Evolutionary conservation across 2,113 vertebrate species (phyloP), one percentile per base, ranked within the genome.

Genomic region (Salvelinus alpinus): DNA sequence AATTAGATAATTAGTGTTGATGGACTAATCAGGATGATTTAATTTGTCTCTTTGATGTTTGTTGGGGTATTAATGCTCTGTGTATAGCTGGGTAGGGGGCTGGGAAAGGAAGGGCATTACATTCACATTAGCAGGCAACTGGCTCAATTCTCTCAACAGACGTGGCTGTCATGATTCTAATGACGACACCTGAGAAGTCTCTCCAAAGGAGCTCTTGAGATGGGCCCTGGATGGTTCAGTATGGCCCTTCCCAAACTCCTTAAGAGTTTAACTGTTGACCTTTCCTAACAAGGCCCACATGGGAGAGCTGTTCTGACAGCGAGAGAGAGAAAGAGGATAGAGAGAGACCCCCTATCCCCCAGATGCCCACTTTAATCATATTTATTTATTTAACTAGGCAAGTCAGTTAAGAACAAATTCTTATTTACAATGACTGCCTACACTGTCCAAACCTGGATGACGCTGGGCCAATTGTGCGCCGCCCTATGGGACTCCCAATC

Each of bases 1-100:
- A n/a, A 31, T 47, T 11, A 48, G 68, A 66, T 72, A 73, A 78
- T 72, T 75, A 38, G 29, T 71, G 54, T 25, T 69, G 62, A 64
- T 72, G 72, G 69, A 74, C 31, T 75, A 72, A 66, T 71, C 70
- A 29, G 65, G 48, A 67, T 64, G 54, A 84, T 74, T 72, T 75
- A 82, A 80, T 82, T 48, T 29, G 48, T 34, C 4, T 60, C 75
- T 85, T 73, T 78, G 80, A 78, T 76, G 70, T 80, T 68, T 22
- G 57, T 27, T n/a, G 71, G 73, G 73, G 68, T 73, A 67, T 76
- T 73, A 72, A 54, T 54, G 59, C 44, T 64, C n/a, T 31, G 6
- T 60, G 51, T 25, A 24, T 47, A 22, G 29, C 25, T 25, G 38
- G 9, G 27, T 18, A 60, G 9, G 29, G 54, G 4, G 5, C 16